phyloP scores from a whole-genome alignment of 2,113 vertebrate genomes.

The Microtus pennsylvanicus region DNA sequence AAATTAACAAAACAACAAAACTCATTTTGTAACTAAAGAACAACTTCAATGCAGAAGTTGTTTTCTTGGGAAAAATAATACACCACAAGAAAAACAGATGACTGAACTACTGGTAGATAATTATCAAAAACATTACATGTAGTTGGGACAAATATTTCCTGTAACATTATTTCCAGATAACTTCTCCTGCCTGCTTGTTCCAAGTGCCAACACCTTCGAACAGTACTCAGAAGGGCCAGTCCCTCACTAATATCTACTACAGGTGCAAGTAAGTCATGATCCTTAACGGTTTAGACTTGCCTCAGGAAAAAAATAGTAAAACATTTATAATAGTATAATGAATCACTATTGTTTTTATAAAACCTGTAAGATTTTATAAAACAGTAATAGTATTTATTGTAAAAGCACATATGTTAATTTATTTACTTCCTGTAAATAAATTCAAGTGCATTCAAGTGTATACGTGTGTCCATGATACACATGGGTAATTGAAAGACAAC shows the following conservation, averaged over 20 bases:
- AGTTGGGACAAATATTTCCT: neutral
- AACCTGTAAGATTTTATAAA: conserved; percentile 14
- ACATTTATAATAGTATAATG: neutral
- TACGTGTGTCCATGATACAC: neutral
- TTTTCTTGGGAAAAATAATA: conserved; percentile 40
- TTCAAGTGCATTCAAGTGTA: too few relatives aligned
- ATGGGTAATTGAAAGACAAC: neutral
- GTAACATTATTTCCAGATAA: neutral
- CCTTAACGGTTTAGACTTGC: neutral
- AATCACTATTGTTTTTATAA: conserved; percentile 14
- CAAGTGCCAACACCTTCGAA: neutral
- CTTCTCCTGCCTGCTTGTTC: neutral
- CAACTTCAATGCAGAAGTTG: neutral
- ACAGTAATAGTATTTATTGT: neutral
- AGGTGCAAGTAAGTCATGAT: neutral
- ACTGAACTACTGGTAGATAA: neutral
- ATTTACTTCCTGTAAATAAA: neutral
- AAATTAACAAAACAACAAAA: conserved; percentile 59
- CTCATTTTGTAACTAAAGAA: neutral
- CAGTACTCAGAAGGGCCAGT: neutral
- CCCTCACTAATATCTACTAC: neutral
- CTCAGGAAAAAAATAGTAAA: conserved; percentile 25
- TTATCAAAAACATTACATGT: neutral
- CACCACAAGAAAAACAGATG: neutral
- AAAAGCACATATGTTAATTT: neutral